Evolutionary conservation across 2,113 vertebrate genomes (phyloP).

Genomic region (Jacana jacana): DNA sequence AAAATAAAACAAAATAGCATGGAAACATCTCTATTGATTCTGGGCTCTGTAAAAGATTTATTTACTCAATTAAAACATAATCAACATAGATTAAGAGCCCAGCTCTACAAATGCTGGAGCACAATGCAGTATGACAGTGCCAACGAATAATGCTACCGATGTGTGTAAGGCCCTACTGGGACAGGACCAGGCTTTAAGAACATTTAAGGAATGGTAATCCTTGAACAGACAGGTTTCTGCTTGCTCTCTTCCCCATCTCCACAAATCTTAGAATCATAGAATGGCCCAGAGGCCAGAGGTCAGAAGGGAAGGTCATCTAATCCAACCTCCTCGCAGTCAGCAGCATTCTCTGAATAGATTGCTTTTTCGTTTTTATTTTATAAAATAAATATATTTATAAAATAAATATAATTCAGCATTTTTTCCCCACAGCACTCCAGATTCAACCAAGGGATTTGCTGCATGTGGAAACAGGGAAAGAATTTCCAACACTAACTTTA

Average conservation of each 20-base stretch:
- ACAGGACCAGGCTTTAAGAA: neutral
- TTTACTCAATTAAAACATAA: conserved; percentile 58
- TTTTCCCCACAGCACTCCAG: neutral
- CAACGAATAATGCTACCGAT: neutral
- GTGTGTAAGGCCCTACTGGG: neutral
- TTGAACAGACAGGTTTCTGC: neutral
- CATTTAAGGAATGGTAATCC: neutral
- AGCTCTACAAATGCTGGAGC: neutral
- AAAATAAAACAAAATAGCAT: conserved; percentile 35
- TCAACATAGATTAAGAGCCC: conserved; percentile 35
- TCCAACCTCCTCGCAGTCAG: too few species aligned
- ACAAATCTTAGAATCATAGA: neutral
- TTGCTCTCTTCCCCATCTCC: neutral
- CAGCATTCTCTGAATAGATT: too few species aligned
- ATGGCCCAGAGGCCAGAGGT: too few species aligned
- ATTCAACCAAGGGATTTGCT: neutral
- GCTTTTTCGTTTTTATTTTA: too few species aligned
- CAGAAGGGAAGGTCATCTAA: too few species aligned
- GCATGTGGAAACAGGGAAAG: neutral
- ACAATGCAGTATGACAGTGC: neutral
- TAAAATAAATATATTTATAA: too few species aligned
- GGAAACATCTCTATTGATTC: conserved; percentile 46
- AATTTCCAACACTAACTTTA: neutral
- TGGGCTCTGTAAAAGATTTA: conserved; percentile 13
- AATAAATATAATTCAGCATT: neutral